Conservation (phyloP, 2,888 invertebrate species). For the Xestia sexstrigata region DNA sequence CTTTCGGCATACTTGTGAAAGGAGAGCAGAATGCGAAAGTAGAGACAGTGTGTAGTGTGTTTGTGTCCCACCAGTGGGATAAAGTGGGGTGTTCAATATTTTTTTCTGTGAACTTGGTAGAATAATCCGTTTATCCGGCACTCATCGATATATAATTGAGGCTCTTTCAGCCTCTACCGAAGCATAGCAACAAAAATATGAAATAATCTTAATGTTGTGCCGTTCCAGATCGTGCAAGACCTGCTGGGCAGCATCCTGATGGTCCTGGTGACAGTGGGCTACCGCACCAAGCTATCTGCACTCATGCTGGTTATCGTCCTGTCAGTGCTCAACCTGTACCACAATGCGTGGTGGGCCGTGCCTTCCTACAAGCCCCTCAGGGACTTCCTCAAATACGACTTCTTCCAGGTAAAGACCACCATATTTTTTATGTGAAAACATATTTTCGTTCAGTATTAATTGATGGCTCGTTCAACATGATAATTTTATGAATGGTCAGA, state of each 20-base stretch:
- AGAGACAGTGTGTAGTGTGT: neutral
- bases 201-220: neutral
- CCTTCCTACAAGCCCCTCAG: conserved; percentile 98
- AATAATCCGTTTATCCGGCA: too few relatives aligned
- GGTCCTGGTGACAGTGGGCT: conserved; percentile 98
- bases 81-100: neutral
- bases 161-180: neutral
- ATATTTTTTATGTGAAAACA: neutral
- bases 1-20: neutral
- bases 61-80: neutral
- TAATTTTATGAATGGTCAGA: neutral
- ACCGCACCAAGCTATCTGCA: conserved; percentile 99
- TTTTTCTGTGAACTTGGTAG: too few relatives aligned
- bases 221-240: conserved; percentile 95
- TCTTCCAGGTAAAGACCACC: conserved; percentile 96
- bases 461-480: neutral
- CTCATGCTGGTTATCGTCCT: conserved; percentile 97
- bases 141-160: too few relatives aligned
- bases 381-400: conserved; percentile 99
- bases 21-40: neutral
- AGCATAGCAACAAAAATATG: neutral
- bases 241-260: conserved; percentile 98
- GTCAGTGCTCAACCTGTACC: conserved; percentile 97
- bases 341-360: conserved; percentile 99
- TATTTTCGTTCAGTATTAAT: neutral